Conservation (phyloP, 2,888 invertebrate genomes). For the Dichetophora obliterata region DNA sequence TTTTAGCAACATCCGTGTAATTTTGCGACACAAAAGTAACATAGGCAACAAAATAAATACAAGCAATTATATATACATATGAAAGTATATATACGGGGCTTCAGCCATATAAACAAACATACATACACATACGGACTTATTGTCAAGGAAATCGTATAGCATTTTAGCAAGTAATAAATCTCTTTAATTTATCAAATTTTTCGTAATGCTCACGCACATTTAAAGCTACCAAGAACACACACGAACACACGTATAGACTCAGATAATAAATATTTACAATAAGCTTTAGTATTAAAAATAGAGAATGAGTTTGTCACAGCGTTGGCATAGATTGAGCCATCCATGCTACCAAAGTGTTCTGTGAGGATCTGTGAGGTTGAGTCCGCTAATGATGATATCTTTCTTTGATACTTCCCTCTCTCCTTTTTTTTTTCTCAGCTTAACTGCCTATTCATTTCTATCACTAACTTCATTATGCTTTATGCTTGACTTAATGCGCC, state of each 20-base stretch:
- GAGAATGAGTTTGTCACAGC: not conserved
- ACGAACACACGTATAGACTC: not conserved
- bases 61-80: not conserved
- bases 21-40: not conserved
- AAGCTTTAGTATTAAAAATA: not conserved
- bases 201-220: not conserved
- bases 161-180: constrained; percentile 21
- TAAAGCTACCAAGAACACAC: too few species aligned
- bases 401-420: not conserved
- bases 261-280: not conserved
- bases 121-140: too few species aligned
- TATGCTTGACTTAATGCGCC: constrained; percentile 16
- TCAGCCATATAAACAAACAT: not conserved
- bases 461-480: not conserved
- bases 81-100: not conserved
- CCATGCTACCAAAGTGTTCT: not conserved
- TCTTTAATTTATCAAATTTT: constrained; percentile 21
- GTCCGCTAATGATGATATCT: constrained; percentile 1
- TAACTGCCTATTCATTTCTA: too few species aligned
- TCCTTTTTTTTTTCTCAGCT: not conserved
- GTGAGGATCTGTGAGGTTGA: not conserved
- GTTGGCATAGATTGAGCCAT: not conserved
- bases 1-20: not conserved
- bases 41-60: not conserved
- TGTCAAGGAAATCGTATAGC: too few species aligned